These are phyloP conservation scores for Tachyglossus aculeatus DNA, from an alignment of 2,797 vertebrate species.

Conservation along the genomic window DNA sequence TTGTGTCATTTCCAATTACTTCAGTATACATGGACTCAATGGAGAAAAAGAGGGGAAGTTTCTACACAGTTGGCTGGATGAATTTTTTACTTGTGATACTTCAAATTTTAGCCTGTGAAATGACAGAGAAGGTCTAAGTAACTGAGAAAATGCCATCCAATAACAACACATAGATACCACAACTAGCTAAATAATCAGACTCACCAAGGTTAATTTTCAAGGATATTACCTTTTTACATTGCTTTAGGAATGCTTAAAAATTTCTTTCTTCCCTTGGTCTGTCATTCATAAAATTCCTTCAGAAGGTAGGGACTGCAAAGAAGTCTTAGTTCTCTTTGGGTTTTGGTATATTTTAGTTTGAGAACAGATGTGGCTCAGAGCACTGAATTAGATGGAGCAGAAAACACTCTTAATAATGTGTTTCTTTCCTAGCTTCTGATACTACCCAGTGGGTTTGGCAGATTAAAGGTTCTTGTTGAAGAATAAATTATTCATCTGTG, in stretches of 20 bases:
- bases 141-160: not conserved
- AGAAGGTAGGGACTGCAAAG: conserved; percentile 15
- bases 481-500: conserved; percentile 25
- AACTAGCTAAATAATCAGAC: not conserved
- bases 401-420: conserved; percentile 27
- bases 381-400: conserved; percentile 32
- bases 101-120: too few species aligned
- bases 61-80: too few species aligned
- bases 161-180: accelerated
- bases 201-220: not conserved
- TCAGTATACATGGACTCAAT: too few species aligned
- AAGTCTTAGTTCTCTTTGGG: conserved; percentile 22
- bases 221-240: not conserved
- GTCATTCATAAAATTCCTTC: conserved; percentile 39
- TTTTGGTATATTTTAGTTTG: conserved; percentile 37
- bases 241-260: not conserved
- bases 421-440: conserved; percentile 30
- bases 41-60: too few species aligned
- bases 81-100: too few species aligned
- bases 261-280: conserved; percentile 12
- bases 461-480: conserved; percentile 32
- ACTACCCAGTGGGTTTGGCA: conserved; percentile 32
- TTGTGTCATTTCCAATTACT: too few species aligned
- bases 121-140: too few species aligned
- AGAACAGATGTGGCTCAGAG: conserved; percentile 32